phyloP scores from a whole-genome alignment of 1,140 invertebrate species.

The Trialeurodes vaporariorum region DNA sequence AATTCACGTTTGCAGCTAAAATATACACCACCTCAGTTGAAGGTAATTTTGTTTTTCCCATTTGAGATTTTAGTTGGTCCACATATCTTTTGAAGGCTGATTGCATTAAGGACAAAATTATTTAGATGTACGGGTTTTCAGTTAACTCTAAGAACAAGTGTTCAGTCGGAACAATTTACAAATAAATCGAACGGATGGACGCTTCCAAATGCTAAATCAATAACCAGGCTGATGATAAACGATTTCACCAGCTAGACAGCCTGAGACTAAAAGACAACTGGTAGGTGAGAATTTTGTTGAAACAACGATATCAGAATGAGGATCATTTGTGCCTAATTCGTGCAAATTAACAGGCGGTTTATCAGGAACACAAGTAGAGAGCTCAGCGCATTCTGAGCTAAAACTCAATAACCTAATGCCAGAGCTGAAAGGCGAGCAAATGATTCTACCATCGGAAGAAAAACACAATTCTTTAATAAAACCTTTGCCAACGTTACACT shows the following conservation, averaged over 20 bases:
- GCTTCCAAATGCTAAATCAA: too few relatives aligned
- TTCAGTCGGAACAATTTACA: too few relatives aligned
- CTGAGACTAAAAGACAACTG: slow-evolving; percentile 73
- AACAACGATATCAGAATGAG: slow-evolving; percentile 74
- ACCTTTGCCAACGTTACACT: slow-evolving; percentile 67
- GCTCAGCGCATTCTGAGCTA: slow-evolving; percentile 60
- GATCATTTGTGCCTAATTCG: slow-evolving; percentile 54
- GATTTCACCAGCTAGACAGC: slow-evolving; percentile 74
- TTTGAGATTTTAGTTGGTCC: too few relatives aligned
- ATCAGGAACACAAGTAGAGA: slow-evolving; percentile 51
- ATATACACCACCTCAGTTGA: too few relatives aligned
- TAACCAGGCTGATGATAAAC: slow-evolving; percentile 77
- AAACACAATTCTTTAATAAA: slow-evolving; percentile 66
- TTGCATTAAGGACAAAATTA: too few relatives aligned
- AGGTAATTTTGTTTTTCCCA: too few relatives aligned
- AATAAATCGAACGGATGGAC: too few relatives aligned
- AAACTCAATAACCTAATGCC: slow-evolving; percentile 74
- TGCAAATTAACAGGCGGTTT: slow-evolving; percentile 37
- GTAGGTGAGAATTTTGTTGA: slow-evolving; percentile 82
- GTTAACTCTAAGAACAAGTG: too few relatives aligned
- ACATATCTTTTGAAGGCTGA: too few relatives aligned
- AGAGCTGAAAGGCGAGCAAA: slow-evolving; percentile 78
- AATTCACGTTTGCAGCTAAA: too few relatives aligned
- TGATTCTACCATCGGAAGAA: slow-evolving; percentile 72
- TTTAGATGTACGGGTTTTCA: too few relatives aligned